Evolutionary conservation across 2,113 vertebrate genomes (phyloP).

Genomic region (Lophotis ruficrista): DNA sequence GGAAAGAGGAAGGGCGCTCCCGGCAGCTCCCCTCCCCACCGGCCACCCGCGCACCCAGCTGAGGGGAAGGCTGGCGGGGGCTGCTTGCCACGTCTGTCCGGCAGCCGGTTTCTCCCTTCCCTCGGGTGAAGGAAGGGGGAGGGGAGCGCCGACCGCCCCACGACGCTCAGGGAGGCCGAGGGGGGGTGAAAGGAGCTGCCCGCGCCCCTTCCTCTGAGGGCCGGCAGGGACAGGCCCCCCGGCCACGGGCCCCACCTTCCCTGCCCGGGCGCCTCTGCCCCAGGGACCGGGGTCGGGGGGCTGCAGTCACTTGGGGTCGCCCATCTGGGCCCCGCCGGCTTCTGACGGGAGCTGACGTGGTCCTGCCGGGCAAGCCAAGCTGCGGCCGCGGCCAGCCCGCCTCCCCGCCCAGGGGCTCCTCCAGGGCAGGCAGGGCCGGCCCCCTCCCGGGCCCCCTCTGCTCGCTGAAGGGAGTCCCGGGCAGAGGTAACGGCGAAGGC

Average conservation of each 20-base stretch:
- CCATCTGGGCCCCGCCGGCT: neutral
- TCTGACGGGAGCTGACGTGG: slow-evolving; percentile 21
- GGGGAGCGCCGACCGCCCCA: neutral
- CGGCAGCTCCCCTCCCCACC: neutral
- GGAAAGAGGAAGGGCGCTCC: neutral
- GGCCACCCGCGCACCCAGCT: neutral
- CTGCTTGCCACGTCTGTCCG: slow-evolving; percentile 3
- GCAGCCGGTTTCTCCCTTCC: neutral
- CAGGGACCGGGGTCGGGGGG: neutral
- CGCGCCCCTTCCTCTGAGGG: neutral
- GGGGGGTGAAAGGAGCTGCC: neutral
- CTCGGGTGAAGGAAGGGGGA: neutral
- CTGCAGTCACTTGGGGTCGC: neutral
- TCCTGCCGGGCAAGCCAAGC: neutral
- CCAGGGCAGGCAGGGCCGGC: neutral
- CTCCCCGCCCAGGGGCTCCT: neutral
- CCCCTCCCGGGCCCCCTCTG: neutral
- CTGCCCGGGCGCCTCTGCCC: too few species aligned
- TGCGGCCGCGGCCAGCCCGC: neutral
- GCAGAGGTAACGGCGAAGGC: neutral
- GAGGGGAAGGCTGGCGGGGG: neutral
- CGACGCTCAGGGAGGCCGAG: neutral
- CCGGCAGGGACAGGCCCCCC: too few species aligned
- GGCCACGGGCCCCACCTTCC: neutral
- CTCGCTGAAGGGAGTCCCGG: neutral